Conservation (phyloP, 2,113 vertebrate species). For the Geococcyx californianus region DNA sequence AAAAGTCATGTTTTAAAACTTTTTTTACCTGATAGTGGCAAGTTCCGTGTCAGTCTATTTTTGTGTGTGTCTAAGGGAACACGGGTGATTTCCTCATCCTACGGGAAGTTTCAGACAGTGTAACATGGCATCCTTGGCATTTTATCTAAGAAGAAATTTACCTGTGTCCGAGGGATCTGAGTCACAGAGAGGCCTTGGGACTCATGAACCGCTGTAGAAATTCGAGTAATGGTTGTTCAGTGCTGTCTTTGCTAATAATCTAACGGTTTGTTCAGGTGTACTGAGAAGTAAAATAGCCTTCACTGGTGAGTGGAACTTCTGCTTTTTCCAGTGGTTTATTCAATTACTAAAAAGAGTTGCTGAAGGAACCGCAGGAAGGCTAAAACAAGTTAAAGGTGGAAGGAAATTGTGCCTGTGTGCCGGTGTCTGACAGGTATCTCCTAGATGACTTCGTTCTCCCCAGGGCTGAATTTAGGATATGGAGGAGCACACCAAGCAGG, state of each 20-base stretch:
- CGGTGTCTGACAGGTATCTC: neutral
- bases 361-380: neutral
- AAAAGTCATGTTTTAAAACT: neutral
- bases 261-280: neutral
- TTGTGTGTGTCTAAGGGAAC: neutral
- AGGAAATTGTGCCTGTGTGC: accelerated
- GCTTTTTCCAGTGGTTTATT: neutral
- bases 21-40: accelerated
- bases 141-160: neutral
- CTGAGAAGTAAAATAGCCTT: neutral
- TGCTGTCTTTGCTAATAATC: neutral
- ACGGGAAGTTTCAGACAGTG: neutral
- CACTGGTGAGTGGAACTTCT: neutral
- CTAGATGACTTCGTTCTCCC: neutral
- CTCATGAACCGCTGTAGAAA: neutral
- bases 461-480: neutral
- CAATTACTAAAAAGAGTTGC: neutral
- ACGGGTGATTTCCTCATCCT: neutral
- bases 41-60: neutral
- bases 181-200: neutral
- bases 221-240: neutral
- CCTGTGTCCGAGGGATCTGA: neutral
- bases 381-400: neutral
- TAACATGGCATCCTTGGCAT: neutral
- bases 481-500: neutral